Percentiles rank a stretch among this genome's conserved stretches.
Conservation (phyloP, 2,888 invertebrate genomes). For the Polyploca ridens region DNA sequence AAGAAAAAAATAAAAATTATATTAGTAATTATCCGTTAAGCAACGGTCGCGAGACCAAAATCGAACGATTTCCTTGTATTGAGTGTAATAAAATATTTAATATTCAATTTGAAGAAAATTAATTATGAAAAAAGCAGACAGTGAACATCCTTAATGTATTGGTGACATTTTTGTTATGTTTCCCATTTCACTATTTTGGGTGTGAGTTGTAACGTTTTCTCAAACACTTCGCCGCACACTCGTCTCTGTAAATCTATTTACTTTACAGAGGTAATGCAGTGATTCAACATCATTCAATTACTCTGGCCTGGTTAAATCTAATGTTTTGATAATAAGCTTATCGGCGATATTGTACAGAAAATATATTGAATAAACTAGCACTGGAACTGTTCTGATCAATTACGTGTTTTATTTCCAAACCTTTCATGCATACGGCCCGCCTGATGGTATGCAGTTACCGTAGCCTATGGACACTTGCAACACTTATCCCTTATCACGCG, state of each 20-base stretch:
- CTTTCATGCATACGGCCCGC: too few relatives aligned
- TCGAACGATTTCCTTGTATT: constrained; percentile 56
- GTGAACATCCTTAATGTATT: constrained; percentile 48
- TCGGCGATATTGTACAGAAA: constrained; percentile 72
- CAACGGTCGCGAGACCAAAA: constrained; percentile 37
- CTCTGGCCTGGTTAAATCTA: constrained; percentile 43
- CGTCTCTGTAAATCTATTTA: constrained; percentile 65
- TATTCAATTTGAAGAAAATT: constrained; percentile 53
- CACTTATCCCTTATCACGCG: too few relatives aligned
- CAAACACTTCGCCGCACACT: constrained; percentile 47
- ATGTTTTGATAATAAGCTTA: constrained; percentile 52
- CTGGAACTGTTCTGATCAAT: constrained; percentile 70
- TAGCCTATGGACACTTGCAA: too few relatives aligned
- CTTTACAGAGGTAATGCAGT: constrained; percentile 70
- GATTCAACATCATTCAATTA: constrained; percentile 35
- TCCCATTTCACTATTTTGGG: constrained; percentile 42
- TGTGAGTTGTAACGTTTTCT: constrained; percentile 27
- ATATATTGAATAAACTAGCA: constrained; percentile 72
- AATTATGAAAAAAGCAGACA: constrained; percentile 52
- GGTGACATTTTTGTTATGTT: constrained; percentile 50
- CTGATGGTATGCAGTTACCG: too few relatives aligned
- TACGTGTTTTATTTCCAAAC: constrained; percentile 43
- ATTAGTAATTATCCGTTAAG: constrained; percentile 43
- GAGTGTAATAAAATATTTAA: constrained; percentile 64
- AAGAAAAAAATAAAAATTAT: constrained; percentile 30